These are phyloP conservation scores for Colletes collaris DNA, from an alignment of 2,888 invertebrate genomes.

Conservation along the genomic window DNA sequence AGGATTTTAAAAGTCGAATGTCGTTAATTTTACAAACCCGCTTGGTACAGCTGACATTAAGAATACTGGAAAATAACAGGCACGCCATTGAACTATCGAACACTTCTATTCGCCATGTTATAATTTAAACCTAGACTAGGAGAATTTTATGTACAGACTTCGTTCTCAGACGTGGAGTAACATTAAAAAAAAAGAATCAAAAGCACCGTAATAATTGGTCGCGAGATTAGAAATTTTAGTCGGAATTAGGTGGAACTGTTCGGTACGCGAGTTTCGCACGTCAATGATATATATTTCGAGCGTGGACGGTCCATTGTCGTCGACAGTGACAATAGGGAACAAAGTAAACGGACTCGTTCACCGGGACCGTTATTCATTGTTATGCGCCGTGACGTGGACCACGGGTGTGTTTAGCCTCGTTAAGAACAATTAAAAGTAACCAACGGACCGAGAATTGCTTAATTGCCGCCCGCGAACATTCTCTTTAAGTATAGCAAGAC, in stretches of 20 bases:
- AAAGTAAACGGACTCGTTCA: conserved; percentile 58
- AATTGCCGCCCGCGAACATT: conserved; percentile 67
- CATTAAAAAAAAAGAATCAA: too few relatives aligned
- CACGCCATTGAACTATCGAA: too few relatives aligned
- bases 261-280: conserved; percentile 27
- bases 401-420: conserved; percentile 67
- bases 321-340: conserved; percentile 55
- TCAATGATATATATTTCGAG: conserved; percentile 42
- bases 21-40: too few relatives aligned
- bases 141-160: too few relatives aligned
- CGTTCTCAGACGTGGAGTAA: too few relatives aligned
- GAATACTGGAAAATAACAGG: too few relatives aligned
- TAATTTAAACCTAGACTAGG: too few relatives aligned
- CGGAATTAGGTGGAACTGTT: conserved; percentile 13
- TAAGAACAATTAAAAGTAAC: conserved; percentile 77
- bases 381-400: conserved; percentile 65
- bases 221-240: neutral
- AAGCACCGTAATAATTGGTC: neutral
- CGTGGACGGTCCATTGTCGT: conserved; percentile 43
- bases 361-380: conserved; percentile 72
- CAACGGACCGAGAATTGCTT: conserved; percentile 68
- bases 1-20: too few relatives aligned
- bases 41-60: too few relatives aligned
- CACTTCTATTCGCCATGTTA: too few relatives aligned
- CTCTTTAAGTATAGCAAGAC: conserved; percentile 10